Evolutionary conservation across 1,140 invertebrate species (phyloP).

Genomic region (Bombus waltoni): DNA sequence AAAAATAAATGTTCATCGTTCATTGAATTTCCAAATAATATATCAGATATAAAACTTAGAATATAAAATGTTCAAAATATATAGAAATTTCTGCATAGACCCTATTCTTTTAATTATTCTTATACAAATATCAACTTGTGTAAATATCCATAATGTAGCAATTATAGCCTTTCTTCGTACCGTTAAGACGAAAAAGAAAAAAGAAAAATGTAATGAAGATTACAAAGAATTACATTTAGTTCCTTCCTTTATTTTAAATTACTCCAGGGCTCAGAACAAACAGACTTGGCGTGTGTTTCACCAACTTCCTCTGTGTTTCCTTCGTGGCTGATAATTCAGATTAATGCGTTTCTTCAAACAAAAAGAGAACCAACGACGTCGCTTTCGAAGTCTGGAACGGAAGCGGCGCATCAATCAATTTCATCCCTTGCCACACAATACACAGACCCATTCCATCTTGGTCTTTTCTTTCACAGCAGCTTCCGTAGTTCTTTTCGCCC

Average conservation of each 20-base stretch:
- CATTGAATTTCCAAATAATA: neutral
- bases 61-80: too few species aligned
- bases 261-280: neutral
- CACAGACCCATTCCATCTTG: neutral
- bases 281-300: neutral
- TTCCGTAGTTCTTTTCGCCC: neutral
- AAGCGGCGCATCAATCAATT: constrained; percentile 25
- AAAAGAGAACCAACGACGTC: neutral
- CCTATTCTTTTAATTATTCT: too few species aligned
- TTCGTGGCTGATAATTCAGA: constrained; percentile 15
- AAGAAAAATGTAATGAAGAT: neutral
- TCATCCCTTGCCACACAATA: neutral
- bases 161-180: too few species aligned
- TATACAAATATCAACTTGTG: too few species aligned
- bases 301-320: neutral
- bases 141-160: too few species aligned
- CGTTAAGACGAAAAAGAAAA: neutral
- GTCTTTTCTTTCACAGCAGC: neutral
- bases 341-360: constrained; percentile 15
- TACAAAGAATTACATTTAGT: neutral
- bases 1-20: neutral
- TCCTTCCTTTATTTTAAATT: neutral
- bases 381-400: constrained; percentile 14
- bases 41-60: too few species aligned
- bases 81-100: too few species aligned